Evolutionary conservation across 1,140 invertebrate species (phyloP).

Genomic region (Brachionus plicatilis): DNA sequence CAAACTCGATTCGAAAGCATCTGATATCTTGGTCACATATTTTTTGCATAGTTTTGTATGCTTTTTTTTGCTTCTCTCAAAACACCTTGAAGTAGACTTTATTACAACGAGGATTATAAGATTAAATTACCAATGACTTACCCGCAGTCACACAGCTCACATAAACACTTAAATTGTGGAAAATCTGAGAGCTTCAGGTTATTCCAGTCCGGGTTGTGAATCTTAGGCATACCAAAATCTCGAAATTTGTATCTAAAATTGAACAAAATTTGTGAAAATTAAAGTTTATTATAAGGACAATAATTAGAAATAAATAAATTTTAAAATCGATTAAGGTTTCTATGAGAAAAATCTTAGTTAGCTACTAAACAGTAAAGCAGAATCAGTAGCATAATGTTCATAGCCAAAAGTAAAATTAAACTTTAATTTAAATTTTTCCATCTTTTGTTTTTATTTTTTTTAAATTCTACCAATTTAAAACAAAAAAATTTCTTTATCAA

Average conservation of each 20-base stretch:
- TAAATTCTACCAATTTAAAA: background rate
- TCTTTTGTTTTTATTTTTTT: conserved; percentile 12
- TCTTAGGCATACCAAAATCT: conserved; percentile 1
- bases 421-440: background rate
- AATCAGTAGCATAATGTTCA: background rate
- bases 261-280: background rate
- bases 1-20: conserved; percentile 13
- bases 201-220: conserved; percentile 37
- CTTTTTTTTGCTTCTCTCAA: conserved; percentile 34
- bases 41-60: conserved; percentile 34
- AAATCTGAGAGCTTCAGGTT: conserved; percentile 4
- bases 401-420: background rate
- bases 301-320: background rate
- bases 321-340: background rate
- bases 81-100: background rate
- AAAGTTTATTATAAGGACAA: background rate
- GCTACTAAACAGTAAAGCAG: background rate
- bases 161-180: conserved; percentile 34
- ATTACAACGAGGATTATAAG: background rate
- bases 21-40: conserved; percentile 22
- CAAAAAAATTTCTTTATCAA: background rate
- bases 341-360: background rate
- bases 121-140: background rate
- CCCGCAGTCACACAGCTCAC: conserved; percentile 37
- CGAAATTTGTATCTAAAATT: background rate